These are phyloP conservation scores for Platichthys flesus DNA, from an alignment of 2,113 vertebrate species.

Conservation along the genomic window DNA sequence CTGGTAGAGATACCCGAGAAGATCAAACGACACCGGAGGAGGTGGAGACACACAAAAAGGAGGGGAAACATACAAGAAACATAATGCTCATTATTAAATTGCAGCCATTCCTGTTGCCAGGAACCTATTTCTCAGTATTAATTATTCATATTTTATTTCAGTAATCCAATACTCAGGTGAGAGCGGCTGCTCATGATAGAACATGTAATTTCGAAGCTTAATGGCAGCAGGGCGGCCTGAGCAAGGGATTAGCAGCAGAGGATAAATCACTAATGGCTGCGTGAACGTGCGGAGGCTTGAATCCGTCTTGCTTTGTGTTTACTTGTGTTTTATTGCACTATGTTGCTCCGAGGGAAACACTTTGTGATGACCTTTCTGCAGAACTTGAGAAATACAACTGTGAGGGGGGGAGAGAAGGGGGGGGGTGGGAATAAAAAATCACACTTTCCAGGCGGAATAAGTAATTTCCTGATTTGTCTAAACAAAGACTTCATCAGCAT, in stretches of 20 bases:
- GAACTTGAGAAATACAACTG: slow-evolving; percentile 43
- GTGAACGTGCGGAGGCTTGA: slow-evolving; percentile 46
- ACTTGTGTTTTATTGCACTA: slow-evolving; percentile 75
- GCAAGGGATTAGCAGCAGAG: slow-evolving; percentile 63
- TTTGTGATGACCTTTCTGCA: slow-evolving; percentile 72
- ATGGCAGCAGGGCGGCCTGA: slow-evolving; percentile 84
- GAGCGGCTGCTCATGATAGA: slow-evolving; percentile 86
- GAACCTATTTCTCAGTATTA: slow-evolving; percentile 97
- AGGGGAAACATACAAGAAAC: slow-evolving; percentile 71
- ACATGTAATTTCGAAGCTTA: slow-evolving; percentile 92
- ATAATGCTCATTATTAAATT: slow-evolving; percentile 98
- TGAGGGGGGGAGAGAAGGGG: neutral
- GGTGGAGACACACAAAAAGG: slow-evolving; percentile 63
- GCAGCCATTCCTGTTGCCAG: slow-evolving; percentile 93
- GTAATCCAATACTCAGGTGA: slow-evolving; percentile 99
- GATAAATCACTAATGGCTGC: slow-evolving; percentile 79
- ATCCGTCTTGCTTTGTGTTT: slow-evolving; percentile 80
- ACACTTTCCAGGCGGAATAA: slow-evolving; percentile 45
- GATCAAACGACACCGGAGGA: slow-evolving; percentile 84
- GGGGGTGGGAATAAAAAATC: slow-evolving; percentile 21
- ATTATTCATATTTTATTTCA: slow-evolving; percentile 99
- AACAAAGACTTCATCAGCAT: slow-evolving; percentile 63
- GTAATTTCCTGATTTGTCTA: slow-evolving; percentile 58
- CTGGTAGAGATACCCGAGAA: slow-evolving; percentile 83
- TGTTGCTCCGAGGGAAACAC: slow-evolving; percentile 77